These are phyloP conservation scores for Tenualosa thibaudeaui DNA, from an alignment of 2,797 vertebrate species.

Conservation along the genomic window DNA sequence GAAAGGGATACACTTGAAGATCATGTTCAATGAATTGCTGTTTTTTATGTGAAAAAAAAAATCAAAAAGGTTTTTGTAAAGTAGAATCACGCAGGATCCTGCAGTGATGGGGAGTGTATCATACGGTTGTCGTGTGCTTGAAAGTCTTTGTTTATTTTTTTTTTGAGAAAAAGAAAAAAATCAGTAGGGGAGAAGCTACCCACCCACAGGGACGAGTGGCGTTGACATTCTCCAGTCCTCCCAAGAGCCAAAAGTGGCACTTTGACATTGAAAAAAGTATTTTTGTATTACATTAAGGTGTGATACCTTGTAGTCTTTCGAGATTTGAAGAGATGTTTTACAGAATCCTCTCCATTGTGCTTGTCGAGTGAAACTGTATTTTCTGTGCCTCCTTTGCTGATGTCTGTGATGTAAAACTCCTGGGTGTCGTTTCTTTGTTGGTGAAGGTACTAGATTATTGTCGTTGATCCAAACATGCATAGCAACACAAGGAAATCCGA, in stretches of 20 bases:
- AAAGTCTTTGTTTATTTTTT: constrained; percentile 44
- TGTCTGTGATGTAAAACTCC: constrained; percentile 80
- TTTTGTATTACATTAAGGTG: constrained; percentile 90
- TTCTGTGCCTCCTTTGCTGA: constrained; percentile 80
- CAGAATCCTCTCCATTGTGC: constrained; percentile 71
- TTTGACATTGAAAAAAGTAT: constrained; percentile 84
- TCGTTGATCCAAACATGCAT: constrained; percentile 21
- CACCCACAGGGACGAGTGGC: constrained; percentile 51
- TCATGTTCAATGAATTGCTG: constrained; percentile 63
- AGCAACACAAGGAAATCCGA: constrained; percentile 22
- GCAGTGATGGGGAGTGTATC: constrained; percentile 41
- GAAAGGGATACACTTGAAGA: constrained; percentile 54
- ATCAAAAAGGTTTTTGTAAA: constrained; percentile 27
- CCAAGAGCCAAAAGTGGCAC: constrained; percentile 75
- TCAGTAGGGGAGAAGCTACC: constrained; percentile 63
- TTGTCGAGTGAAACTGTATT: constrained; percentile 72
- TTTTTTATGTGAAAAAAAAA: constrained; percentile 62
- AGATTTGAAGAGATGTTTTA: constrained; percentile 75
- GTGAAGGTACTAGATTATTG: constrained; percentile 55
- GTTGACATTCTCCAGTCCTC: constrained; percentile 56
- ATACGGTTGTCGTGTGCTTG: constrained; percentile 35
- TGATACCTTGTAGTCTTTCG: constrained; percentile 81
- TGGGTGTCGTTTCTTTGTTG: constrained; percentile 76
- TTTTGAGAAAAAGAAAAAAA: constrained; percentile 51
- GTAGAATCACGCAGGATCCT: constrained; percentile 50